Conservation (phyloP, 2,797 vertebrate genomes). For the Eulemur rubriventer region DNA sequence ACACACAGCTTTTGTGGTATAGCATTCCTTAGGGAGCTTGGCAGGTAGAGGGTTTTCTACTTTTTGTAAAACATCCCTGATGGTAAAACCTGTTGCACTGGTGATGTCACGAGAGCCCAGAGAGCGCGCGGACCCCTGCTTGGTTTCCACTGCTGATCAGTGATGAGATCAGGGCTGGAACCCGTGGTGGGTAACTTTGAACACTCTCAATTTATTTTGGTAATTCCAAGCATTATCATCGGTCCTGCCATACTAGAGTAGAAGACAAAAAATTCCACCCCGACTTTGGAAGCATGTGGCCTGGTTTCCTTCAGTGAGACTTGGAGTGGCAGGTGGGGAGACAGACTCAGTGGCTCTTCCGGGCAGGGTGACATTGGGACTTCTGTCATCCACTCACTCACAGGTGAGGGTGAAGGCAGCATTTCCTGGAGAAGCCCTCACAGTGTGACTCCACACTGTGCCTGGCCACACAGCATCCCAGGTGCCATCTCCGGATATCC, state of each 20-base stretch:
- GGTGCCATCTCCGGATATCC: background rate
- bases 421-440: background rate
- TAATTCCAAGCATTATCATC: background rate
- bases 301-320: background rate
- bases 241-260: background rate
- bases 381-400: background rate
- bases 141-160: background rate
- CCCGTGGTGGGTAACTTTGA: background rate
- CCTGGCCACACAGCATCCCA: background rate
- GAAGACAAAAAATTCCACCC: background rate
- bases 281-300: fast-evolving
- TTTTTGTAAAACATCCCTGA: background rate
- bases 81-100: background rate
- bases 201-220: no score
- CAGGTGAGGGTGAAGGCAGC: no score
- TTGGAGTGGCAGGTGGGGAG: background rate
- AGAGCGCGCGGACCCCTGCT: background rate
- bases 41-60: background rate
- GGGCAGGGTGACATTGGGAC: background rate
- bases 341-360: background rate
- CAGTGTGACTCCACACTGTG: background rate
- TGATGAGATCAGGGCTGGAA: background rate
- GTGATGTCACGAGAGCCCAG: background rate
- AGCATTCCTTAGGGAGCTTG: background rate
- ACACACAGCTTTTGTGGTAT: background rate